Conservation (phyloP, 2,113 vertebrate species). For the Phyllostomus hastatus region DNA sequence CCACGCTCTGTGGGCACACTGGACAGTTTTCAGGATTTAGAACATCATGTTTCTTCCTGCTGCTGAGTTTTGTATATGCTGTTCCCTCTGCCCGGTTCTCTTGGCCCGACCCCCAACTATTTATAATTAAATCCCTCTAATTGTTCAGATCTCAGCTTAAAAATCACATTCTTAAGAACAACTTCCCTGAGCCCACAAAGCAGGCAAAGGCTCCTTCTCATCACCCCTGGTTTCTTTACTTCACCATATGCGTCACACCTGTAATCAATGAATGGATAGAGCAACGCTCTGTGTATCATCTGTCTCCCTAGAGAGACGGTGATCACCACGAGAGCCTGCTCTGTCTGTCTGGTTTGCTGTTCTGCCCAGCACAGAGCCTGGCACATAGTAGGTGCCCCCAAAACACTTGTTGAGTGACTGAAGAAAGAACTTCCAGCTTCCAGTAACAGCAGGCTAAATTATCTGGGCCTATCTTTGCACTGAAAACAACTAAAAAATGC, state of each 20-base stretch:
- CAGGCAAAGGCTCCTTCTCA: background rate
- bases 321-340: background rate
- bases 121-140: background rate
- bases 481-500: background rate
- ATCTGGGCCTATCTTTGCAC: background rate
- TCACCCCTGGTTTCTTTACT: background rate
- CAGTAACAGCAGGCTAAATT: background rate
- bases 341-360: background rate
- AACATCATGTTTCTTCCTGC: background rate
- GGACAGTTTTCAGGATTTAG: background rate
- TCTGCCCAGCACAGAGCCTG: background rate
- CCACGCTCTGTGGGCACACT: background rate
- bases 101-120: background rate
- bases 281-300: slow-evolving; percentile 58
- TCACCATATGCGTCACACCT: background rate
- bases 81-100: background rate
- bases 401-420: background rate
- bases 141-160: background rate
- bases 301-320: slow-evolving; percentile 25
- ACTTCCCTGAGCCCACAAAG: background rate
- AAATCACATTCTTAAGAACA: background rate
- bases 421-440: background rate
- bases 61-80: background rate
- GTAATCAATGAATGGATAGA: slow-evolving; percentile 46
- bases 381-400: background rate